These are phyloP conservation scores for Rhegmatorhina hoffmannsi DNA, from an alignment of 2,113 vertebrate species.

Conservation along the genomic window DNA sequence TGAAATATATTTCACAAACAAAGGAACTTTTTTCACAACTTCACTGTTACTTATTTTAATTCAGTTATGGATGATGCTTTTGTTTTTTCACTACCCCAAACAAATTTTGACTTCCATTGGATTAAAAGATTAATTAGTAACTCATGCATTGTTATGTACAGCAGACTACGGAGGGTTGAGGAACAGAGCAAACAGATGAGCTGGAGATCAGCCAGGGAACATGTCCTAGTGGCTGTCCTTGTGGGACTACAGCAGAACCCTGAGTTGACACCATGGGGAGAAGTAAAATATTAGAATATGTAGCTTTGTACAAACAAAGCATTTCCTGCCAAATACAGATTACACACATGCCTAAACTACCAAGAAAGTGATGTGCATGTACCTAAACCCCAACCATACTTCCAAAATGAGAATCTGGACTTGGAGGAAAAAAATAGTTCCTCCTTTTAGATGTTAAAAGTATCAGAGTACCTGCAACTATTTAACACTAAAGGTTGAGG, in stretches of 20 bases:
- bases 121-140: not conserved
- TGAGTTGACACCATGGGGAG: not conserved
- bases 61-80: not conserved
- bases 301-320: not conserved
- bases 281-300: not conserved
- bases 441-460: not conserved
- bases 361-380: not conserved
- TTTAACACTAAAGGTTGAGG: not conserved
- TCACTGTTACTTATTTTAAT: not conserved
- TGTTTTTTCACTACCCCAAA: not conserved
- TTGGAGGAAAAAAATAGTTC: not conserved
- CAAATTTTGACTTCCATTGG: not conserved
- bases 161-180: not conserved
- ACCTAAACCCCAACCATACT: not conserved
- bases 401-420: not conserved
- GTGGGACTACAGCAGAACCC: not conserved
- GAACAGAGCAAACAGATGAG: slow-evolving; percentile 18
- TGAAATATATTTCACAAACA: not conserved
- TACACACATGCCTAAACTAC: not conserved
- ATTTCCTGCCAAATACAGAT: not conserved
- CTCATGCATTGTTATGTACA: not conserved
- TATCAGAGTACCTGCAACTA: not conserved
- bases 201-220: slow-evolving; percentile 27
- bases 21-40: not conserved
- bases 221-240: not conserved